Evolutionary conservation across 2,888 invertebrate genomes (phyloP), one percentile per base, ranked within the genome.

Genomic region (Blomia tropicalis): DNA sequence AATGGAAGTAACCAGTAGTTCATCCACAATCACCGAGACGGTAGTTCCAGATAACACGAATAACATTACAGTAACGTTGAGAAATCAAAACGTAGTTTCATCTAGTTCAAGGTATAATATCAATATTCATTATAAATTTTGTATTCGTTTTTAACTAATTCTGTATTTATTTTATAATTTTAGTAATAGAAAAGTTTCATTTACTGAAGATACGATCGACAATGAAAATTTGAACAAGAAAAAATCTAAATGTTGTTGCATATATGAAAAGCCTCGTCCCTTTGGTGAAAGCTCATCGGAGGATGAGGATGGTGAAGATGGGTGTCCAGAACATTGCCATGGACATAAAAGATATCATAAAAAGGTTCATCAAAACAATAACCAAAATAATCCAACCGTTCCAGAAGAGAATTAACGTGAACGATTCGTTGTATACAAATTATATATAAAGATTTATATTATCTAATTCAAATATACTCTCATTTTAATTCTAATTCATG

Each of bases 201-300:
- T 91, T 89, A 83, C 84, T 11, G 82, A 83, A 64, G 89, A 84
- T 69, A 91, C 92, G 1, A 85, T 95, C 17, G 56, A 56, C 29
- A 56, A 56, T 31, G 56, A 56, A 25, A 77, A 89, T 72, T 81
- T 93, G 84, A 86, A 88, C 72, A 89, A 86, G 74, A 92, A 91
- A 76, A 93, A 93, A 75, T 93, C 93, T 27, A 95, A 93, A 80
- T 93, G 93, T 90, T 93, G 93, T 73, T 93, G 93, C 74, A 86
- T 93, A 71, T 93, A 88, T 74, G 84, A 84, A 71, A 93, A 92
- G 74, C 89, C 87, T n/a, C 80, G 79, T 68, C 79, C 79, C 43
- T 91, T 92, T 76, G 90, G 82, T 53, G 92, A 92, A 63, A 82
- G 83, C 19, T 74, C 72, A 60, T 73, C 84, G 59, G 85, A 85